These are phyloP conservation scores for Eidolon dupreanum DNA, from an alignment of 2,797 vertebrate genomes.

Conservation along the genomic window DNA sequence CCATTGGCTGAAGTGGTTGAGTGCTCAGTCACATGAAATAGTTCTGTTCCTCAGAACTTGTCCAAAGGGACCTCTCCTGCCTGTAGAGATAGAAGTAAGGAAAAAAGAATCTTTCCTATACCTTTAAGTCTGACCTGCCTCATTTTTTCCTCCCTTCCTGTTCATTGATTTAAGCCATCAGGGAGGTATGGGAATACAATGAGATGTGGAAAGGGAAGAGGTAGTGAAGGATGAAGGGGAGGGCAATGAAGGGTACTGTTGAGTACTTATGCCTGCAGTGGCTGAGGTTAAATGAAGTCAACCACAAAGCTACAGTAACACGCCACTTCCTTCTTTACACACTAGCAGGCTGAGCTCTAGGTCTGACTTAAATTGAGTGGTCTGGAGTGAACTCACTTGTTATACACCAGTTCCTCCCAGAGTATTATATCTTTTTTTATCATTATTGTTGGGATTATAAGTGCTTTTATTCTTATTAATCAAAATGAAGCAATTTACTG, in stretches of 20 bases:
- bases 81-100: conserved; percentile 25
- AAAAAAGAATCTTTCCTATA: neutral
- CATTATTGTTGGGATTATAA: neutral
- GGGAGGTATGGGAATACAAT: neutral
- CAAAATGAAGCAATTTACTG: neutral
- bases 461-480: neutral
- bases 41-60: conserved; percentile 51
- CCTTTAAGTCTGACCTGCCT: conserved; percentile 36
- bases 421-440: neutral
- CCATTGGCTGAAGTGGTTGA: neutral
- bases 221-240: neutral
- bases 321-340: neutral
- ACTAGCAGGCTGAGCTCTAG: neutral
- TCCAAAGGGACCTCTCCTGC: neutral
- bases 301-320: neutral
- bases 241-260: neutral
- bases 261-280: neutral
- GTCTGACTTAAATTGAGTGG: neutral
- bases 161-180: neutral
- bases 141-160: neutral
- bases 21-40: conserved; percentile 45
- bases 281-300: neutral
- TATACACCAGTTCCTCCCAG: neutral
- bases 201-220: neutral
- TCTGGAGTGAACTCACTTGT: neutral